Evolutionary conservation across 2,797 vertebrate species (phyloP).

Genomic region (Pangasius sanitwongsei): DNA sequence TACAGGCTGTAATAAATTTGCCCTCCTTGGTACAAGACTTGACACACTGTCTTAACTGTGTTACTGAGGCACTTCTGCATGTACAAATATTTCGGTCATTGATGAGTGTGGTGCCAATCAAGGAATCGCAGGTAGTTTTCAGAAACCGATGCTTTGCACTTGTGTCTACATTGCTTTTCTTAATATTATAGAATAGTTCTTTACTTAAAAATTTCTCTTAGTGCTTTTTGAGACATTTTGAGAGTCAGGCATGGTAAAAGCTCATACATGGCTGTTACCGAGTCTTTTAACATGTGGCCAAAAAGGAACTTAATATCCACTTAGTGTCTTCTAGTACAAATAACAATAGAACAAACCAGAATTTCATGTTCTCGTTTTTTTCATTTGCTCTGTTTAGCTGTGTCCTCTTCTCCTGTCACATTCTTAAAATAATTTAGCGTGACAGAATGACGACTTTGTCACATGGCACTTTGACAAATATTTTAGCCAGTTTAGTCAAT

Average conservation of each 20-base stretch:
- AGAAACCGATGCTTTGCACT: not conserved
- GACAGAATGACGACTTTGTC: not conserved
- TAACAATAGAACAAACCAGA: not conserved
- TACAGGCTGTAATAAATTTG: conserved; percentile 8
- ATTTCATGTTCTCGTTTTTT: not conserved
- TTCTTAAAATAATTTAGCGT: not conserved
- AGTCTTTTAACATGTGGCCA: not conserved
- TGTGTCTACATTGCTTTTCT: not conserved
- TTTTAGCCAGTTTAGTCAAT: not conserved
- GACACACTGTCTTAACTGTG: not conserved
- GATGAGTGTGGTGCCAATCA: not conserved
- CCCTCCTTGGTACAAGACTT: not conserved
- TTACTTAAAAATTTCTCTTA: not conserved
- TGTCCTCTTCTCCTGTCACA: not conserved
- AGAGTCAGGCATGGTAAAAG: not conserved
- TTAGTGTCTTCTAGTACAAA: not conserved
- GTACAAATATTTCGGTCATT: not conserved
- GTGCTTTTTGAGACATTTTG: not conserved
- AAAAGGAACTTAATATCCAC: not conserved
- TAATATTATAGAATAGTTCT: not conserved
- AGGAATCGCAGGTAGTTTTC: not conserved
- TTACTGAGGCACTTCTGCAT: not conserved
- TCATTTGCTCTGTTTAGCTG: not conserved
- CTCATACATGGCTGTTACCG: not conserved
- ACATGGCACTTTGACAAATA: not conserved